phyloP scores from a whole-genome alignment of 1,140 invertebrate species.

The Theocolax elegans region DNA sequence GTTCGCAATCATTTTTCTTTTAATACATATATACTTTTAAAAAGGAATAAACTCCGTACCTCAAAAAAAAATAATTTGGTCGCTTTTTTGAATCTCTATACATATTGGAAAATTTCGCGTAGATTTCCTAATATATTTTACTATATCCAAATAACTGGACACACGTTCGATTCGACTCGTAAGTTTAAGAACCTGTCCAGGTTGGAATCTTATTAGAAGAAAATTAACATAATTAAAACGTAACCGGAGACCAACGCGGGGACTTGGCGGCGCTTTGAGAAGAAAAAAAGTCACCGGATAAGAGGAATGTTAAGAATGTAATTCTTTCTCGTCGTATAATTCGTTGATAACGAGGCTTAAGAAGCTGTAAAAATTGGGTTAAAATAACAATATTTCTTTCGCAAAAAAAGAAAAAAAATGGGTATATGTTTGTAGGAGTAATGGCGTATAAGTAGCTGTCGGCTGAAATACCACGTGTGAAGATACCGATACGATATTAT shows the following conservation, averaged over 20 bases:
- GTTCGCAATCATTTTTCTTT: no score
- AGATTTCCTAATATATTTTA: no score
- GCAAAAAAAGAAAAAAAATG: not conserved
- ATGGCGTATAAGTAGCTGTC: no score
- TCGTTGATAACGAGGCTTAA: not conserved
- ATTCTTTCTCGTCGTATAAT: no score
- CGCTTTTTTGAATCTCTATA: no score
- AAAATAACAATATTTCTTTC: not conserved
- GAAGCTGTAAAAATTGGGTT: conserved; percentile 8
- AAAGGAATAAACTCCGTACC: no score
- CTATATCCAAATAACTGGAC: conserved; percentile 7
- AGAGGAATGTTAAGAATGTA: not conserved
- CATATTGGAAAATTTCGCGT: no score
- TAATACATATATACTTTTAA: no score
- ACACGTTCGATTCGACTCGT: not conserved
- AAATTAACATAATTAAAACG: conserved; percentile 51
- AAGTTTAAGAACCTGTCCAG: conserved; percentile 48
- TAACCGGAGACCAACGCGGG: conserved; percentile 34
- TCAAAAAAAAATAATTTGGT: no score
- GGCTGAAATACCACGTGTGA: no score
- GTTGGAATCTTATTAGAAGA: conserved; percentile 45
- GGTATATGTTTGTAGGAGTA: no score
- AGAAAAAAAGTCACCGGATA: not conserved
- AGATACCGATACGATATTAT: no score
- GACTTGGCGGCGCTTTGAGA: conserved; percentile 5